phyloP scores from a whole-genome alignment of 1,140 invertebrate genomes.

The Heliconius nattereri region DNA sequence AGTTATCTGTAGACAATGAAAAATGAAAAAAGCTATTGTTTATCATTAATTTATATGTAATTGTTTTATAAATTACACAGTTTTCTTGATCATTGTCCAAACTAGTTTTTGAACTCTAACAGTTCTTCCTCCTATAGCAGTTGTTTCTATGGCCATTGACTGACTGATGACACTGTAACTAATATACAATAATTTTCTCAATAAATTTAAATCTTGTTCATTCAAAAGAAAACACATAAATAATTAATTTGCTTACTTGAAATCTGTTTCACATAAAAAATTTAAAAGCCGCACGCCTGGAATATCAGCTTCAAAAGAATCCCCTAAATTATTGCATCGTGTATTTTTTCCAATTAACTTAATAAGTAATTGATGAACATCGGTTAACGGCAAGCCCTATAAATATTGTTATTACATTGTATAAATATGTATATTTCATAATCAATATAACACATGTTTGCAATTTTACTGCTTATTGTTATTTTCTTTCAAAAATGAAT shows the following conservation, averaged over 20 bases:
- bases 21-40: conserved; percentile 49
- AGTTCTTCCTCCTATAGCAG: conserved; percentile 63
- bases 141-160: conserved; percentile 69
- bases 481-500: not conserved
- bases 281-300: conserved; percentile 56
- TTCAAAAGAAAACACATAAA: too few species aligned
- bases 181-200: conserved; percentile 10
- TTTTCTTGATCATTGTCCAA: conserved; percentile 55
- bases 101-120: conserved; percentile 65
- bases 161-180: conserved; percentile 64
- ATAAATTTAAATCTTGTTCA: not conserved
- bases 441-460: not conserved
- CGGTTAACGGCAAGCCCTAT: conserved; percentile 33
- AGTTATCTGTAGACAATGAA: conserved; percentile 65
- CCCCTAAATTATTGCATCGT: conserved; percentile 42
- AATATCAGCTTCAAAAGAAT: conserved; percentile 61
- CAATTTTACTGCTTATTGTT: not conserved
- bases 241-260: conserved; percentile 44
- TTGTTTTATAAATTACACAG: not conserved
- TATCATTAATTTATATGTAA: conserved; percentile 42
- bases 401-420: not conserved
- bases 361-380: conserved; percentile 44
- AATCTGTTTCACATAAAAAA: conserved; percentile 46
- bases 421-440: conserved; percentile 5
- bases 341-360: conserved; percentile 41